These are phyloP conservation scores for Elachura formosa DNA, from an alignment of 2,113 vertebrate species.

Conservation along the genomic window DNA sequence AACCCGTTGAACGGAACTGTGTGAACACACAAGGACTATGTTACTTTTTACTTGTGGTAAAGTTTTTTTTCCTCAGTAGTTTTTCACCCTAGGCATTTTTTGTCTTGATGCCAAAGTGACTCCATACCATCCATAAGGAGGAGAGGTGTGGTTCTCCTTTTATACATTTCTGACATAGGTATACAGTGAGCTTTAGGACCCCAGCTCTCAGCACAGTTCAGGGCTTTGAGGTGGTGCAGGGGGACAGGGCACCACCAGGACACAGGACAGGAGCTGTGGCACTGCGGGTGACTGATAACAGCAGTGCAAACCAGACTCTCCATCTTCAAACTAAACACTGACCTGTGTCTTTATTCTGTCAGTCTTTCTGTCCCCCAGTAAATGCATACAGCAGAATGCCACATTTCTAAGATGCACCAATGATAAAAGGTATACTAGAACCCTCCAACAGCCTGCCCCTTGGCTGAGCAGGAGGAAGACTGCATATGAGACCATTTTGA, in stretches of 20 bases:
- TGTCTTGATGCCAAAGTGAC: not conserved
- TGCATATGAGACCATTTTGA: not conserved
- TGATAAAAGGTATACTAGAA: not conserved
- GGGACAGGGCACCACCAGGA: not conserved
- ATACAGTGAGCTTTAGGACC: accelerated
- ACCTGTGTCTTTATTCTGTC: not conserved
- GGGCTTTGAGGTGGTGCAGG: not conserved
- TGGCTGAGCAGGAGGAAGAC: not conserved
- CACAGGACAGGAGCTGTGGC: not conserved
- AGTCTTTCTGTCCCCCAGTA: not conserved
- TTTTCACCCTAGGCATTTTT: not conserved
- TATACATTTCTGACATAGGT: not conserved
- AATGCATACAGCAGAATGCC: not conserved
- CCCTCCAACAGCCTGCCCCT: not conserved
- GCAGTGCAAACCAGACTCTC: not conserved
- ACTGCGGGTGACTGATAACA: not conserved
- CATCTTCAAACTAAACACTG: not conserved
- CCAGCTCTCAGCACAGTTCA: not conserved
- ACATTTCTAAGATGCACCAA: not conserved
- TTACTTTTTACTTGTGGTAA: not conserved
- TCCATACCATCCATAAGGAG: not conserved
- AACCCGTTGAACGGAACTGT: accelerated
- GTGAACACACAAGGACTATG: accelerated
- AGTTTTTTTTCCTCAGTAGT: not conserved
- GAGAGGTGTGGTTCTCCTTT: not conserved